phyloP scores from a whole-genome alignment of 2,113 vertebrate species.

The Ahaetulla prasina region DNA sequence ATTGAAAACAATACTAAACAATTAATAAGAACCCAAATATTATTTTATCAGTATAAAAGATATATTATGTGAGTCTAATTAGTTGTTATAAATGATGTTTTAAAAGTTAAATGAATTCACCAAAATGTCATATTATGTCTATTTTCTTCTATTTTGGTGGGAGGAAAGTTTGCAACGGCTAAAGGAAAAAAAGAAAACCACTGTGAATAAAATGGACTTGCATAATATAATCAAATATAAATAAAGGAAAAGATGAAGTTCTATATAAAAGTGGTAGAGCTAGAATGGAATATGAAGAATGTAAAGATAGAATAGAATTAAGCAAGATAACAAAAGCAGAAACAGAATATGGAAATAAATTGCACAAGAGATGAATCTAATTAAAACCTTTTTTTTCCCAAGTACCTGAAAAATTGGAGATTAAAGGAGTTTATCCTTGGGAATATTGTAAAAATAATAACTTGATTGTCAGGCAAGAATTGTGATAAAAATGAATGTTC shows the following conservation, averaged over 20 bases:
- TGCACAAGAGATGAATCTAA: conserved; percentile 16
- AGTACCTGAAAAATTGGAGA: conserved; percentile 22
- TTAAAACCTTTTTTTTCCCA: conserved; percentile 33
- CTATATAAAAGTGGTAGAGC: conserved; percentile 27
- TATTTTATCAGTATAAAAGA: not conserved
- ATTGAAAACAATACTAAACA: not conserved
- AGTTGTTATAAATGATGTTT: not conserved
- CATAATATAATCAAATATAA: conserved; percentile 63
- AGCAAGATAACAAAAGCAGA: conserved; percentile 37
- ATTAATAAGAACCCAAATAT: not conserved
- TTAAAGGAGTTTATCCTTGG: conserved; percentile 13
- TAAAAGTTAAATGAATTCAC: conserved; percentile 2
- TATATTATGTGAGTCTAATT: not conserved
- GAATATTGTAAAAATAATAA: conserved; percentile 30
- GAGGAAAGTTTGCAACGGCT: conserved; percentile 13
- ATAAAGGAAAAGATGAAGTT: conserved; percentile 17
- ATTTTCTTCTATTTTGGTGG: not conserved
- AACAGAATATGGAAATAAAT: conserved; percentile 41
- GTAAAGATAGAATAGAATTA: conserved; percentile 26
- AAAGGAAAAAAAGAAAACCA: conserved; percentile 15
- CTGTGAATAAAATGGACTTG: conserved; percentile 50
- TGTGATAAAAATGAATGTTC: conserved; percentile 34
- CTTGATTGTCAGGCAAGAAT: conserved; percentile 36
- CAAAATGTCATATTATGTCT: conserved; percentile 15
- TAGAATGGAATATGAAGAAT: conserved; percentile 25